phyloP scores from a whole-genome alignment of 2,113 vertebrate species.

The Odocoileus hemionus region DNA sequence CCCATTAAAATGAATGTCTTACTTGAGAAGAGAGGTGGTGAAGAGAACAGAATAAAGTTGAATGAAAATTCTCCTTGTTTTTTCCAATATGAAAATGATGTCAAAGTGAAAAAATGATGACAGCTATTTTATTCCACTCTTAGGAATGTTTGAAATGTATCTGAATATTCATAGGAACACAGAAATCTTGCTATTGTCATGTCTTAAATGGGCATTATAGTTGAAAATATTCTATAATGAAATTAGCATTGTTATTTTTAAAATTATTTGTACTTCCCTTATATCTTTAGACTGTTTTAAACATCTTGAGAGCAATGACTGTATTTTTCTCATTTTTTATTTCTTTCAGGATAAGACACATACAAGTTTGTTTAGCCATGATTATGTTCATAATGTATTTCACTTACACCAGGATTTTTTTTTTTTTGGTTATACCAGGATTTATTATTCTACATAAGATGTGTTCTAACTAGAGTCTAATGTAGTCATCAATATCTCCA shows the following conservation, averaged over 20 bases:
- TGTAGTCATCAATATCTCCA: not conserved
- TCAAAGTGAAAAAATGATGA: not conserved
- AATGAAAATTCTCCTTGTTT: not conserved
- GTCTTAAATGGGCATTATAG: not conserved
- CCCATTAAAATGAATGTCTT: not conserved
- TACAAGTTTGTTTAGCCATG: not conserved
- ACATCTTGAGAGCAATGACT: not conserved
- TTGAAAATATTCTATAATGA: not conserved
- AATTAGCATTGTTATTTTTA: not conserved
- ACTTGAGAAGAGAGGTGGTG: not conserved
- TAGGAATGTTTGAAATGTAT: not conserved
- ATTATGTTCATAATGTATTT: not conserved
- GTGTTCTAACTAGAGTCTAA: not conserved
- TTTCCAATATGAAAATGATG: not conserved
- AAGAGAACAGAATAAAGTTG: not conserved
- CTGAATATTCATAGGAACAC: not conserved
- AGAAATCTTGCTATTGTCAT: not conserved
- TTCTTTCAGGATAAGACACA: not conserved
- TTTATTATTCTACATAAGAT: not conserved
- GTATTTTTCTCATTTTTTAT: not conserved
- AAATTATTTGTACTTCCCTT: not conserved
- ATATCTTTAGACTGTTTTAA: not conserved
- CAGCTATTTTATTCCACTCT: not conserved
- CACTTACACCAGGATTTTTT: not conserved
- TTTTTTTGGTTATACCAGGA: not conserved